Evolutionary conservation across 2,888 invertebrate genomes (phyloP).

Genomic region (Drosophila buzzatii): DNA sequence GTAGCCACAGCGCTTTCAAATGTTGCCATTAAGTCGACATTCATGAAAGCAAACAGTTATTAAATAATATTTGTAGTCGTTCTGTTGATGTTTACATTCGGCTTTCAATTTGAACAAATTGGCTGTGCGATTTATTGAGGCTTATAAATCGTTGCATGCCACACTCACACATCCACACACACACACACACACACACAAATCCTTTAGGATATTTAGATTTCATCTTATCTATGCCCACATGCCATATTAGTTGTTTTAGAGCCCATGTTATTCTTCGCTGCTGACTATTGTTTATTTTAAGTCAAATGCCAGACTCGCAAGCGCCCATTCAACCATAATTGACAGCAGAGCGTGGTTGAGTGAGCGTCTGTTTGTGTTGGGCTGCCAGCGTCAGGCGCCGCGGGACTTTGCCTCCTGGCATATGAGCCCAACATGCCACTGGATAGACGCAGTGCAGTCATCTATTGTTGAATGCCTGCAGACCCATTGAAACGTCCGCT

Average conservation of each 20-base stretch:
- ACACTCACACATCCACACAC: not conserved
- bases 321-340: constrained; percentile 18
- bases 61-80: constrained; percentile 14
- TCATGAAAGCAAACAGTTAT: not conserved
- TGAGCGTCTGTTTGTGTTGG: constrained; percentile 14
- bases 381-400: constrained; percentile 59
- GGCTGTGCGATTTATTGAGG: not conserved
- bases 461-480: constrained; percentile 7
- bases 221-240: constrained; percentile 4
- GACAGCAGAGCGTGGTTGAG: constrained; percentile 31
- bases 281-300: constrained; percentile 63
- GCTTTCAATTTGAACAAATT: constrained; percentile 11
- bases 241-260: constrained; percentile 22
- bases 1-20: not conserved
- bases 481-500: not conserved
- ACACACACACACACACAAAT: not conserved
- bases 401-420: constrained; percentile 30
- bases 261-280: constrained; percentile 35
- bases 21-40: not conserved
- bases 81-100: constrained; percentile 13
- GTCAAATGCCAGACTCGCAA: constrained; percentile 38
- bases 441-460: constrained; percentile 20
- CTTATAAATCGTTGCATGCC: not conserved
- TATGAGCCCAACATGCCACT: constrained; percentile 15
- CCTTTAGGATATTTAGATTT: constrained; percentile 25